Percentiles rank a stretch among this genome's conserved stretches.
phyloP scores from a whole-genome alignment of 2,113 vertebrate species.

The Dicaeum eximium region DNA sequence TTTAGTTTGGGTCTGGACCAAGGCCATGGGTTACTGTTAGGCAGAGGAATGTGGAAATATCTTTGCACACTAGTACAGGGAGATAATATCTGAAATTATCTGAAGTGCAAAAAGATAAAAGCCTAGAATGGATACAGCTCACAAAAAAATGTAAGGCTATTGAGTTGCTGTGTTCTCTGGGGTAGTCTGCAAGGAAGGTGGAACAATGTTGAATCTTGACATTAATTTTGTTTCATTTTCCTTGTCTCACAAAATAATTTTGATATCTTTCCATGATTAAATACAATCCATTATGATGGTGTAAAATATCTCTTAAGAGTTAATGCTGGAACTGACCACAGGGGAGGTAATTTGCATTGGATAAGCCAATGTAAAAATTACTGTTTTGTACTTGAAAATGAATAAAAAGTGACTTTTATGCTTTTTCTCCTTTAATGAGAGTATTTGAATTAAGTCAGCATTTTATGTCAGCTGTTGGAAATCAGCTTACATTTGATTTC shows the following conservation, averaged over 20 bases:
- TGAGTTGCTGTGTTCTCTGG: neutral
- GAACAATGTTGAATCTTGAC: neutral
- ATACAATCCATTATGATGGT: neutral
- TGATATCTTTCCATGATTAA: neutral
- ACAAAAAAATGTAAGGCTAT: neutral
- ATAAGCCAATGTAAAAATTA: neutral
- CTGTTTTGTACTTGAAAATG: neutral
- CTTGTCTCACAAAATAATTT: neutral
- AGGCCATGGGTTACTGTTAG: neutral
- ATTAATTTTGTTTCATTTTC: neutral
- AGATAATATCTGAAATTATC: neutral
- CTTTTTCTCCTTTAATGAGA: neutral
- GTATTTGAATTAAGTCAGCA: neutral
- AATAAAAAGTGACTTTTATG: conserved; percentile 18
- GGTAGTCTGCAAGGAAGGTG: neutral
- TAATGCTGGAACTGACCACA: neutral
- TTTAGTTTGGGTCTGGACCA: neutral
- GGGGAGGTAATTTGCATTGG: neutral
- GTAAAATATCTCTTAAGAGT: neutral
- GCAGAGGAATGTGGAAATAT: neutral
- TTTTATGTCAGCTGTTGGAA: neutral
- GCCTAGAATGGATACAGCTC: neutral
- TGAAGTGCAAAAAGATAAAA: neutral
- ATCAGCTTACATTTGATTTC: neutral
- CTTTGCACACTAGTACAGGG: neutral